Evolutionary conservation across 2,797 vertebrate genomes (phyloP).

Genomic region (Spondyliosoma cantharus): DNA sequence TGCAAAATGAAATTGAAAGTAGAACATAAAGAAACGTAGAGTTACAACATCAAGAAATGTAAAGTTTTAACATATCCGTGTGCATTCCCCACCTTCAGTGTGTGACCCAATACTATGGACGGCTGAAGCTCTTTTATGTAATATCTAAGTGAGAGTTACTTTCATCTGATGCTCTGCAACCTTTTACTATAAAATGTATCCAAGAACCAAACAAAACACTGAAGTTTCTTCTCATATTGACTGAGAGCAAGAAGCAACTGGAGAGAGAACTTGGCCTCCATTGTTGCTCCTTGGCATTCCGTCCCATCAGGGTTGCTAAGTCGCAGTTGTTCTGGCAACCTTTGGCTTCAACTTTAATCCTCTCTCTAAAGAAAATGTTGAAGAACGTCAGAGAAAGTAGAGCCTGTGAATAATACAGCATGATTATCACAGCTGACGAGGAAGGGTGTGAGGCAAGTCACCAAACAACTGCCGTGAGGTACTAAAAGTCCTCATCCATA

Average conservation of each 20-base stretch:
- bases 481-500: too few species aligned
- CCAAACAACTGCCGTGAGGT: too few species aligned
- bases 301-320: slow-evolving; percentile 71
- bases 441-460: too few species aligned
- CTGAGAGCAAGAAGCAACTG: slow-evolving; percentile 11
- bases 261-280: slow-evolving; percentile 19
- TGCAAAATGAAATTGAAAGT: too few species aligned
- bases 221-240: neutral
- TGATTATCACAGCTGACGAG: too few species aligned
- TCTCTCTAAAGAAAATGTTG: slow-evolving; percentile 63
- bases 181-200: neutral
- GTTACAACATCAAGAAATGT: too few species aligned
- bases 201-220: neutral
- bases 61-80: too few species aligned
- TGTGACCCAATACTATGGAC: neutral
- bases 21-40: too few species aligned
- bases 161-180: neutral
- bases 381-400: slow-evolving; percentile 49
- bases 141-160: neutral
- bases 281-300: slow-evolving; percentile 52
- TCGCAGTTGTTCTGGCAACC: slow-evolving; percentile 66
- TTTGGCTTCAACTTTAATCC: slow-evolving; percentile 76
- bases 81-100: too few species aligned
- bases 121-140: neutral
- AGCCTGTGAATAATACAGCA: slow-evolving; percentile 35